Conservation (phyloP, 2,113 vertebrate species). For the Tyrannus savana region DNA sequence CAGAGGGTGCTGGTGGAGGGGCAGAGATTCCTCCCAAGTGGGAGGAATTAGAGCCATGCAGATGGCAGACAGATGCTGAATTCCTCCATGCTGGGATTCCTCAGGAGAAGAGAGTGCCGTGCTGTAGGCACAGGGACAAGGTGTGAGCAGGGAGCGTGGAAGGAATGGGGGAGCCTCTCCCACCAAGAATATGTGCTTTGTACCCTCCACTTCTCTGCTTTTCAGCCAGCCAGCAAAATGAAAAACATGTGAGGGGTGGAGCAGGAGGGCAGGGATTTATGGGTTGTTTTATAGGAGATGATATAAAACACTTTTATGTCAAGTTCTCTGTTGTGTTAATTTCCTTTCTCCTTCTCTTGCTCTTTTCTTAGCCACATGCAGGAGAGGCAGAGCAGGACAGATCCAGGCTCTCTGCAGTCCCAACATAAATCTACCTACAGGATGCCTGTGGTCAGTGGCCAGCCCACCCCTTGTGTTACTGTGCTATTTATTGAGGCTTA, state of each 20-base stretch:
- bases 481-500: not conserved
- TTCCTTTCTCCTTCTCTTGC: conserved; percentile 38
- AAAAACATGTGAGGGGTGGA: conserved; percentile 58
- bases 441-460: not conserved
- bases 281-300: conserved; percentile 51
- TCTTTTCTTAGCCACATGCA: not conserved
- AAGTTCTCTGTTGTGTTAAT: conserved; percentile 44
- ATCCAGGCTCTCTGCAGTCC: not conserved
- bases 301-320: conserved; percentile 56
- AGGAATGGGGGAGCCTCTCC: conserved; percentile 15
- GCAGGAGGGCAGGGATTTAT: conserved; percentile 59
- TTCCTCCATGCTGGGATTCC: not conserved
- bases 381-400: not conserved
- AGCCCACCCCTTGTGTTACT: not conserved
- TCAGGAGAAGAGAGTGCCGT: not conserved
- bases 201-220: not conserved
- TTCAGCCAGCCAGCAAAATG: conserved; percentile 32
- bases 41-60: not conserved
- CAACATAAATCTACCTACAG: not conserved
- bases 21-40: not conserved
- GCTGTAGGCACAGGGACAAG: not conserved
- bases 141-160: not conserved
- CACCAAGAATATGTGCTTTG: conserved; percentile 6
- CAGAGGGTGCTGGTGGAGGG: not conserved
- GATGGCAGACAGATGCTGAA: not conserved